Evolutionary conservation across 2,888 invertebrate species (phyloP), one percentile per base, ranked within the genome.

Genomic region (Ceraclea dissimilis): DNA sequence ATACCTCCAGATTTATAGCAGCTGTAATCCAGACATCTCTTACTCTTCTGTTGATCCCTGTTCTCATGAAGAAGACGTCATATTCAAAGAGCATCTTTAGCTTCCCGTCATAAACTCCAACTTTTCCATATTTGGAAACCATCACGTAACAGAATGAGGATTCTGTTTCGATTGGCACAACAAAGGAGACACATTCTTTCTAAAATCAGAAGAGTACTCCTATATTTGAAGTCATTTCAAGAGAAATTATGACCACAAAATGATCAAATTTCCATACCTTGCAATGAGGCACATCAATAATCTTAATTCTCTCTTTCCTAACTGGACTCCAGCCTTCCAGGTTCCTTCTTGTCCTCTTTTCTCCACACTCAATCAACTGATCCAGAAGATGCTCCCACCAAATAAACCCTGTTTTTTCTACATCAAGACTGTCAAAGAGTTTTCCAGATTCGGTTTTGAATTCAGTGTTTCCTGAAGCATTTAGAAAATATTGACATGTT

Each of bases 1-100:
- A 10, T 49, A 76, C 78, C 13, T 63, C 67, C 47, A 77, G 68
- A 66, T 80, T 83, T 2, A 82, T 66, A 0, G 79, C 82, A 62
- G 84, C 84, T 0, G 83, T 84, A 2, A 85, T 73, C 84, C 84
- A 84, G 39, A 76, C 71, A 61, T 78, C 79, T 58, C 74, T 75
- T 1, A 79, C 71, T 11, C 77, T 73, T 11, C 74, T 68, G 2
- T 65, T 69, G 1, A 76, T 63, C 26, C 81, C 80, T 18, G 74
- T 76, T 53, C 79, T 69, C 2, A 78, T 77, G 65, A 79, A 78
- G 58, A 81, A 79, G 5, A 78, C 71, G 46, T 69, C 67, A 61
- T 83, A 82, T 0, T 74, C 71, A 21, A 74, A 71, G 31, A 82
- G 64, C 17, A 81, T 71, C 17, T 71, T 70, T 56, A 83, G 63